Evolutionary conservation across 2,797 vertebrate genomes (phyloP), one percentile per base, ranked within the genome.

Genomic region (Sebastes cheni): DNA sequence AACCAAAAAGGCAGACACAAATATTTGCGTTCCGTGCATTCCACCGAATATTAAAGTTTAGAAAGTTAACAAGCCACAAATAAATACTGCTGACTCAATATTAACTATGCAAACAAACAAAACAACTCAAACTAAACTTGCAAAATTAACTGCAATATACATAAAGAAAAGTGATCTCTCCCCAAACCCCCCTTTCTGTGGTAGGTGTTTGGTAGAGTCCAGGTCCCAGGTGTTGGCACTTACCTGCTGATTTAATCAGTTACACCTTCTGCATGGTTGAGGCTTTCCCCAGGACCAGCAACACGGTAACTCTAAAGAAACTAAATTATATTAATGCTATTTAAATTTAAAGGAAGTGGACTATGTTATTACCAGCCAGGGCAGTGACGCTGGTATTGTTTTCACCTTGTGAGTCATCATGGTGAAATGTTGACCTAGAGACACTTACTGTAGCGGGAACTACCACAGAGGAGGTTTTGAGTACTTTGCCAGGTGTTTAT

Each of bases 1-100:
- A 42, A 42, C 14, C 39, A 42, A 42, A 42, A 42, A 42, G 39
- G 39, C 39, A 1, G 1, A 42, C 39, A 16, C 0, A 2, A 42
- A 16, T 42, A 42, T 42, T 16, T 42, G 0, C 0, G 0, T 42
- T 42, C 39, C 6, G 6, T 42, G 14, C 14, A 42, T 42, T 0
- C 6, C 39, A 7, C 12, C 36, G 1, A 13, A 39, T 1, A 39
- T 13, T 36, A 0, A 39, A 39, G 36, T 39, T 39, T 39, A 0
- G 0, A 39, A 39, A 39, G 4, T 39, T 39, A 39, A 39, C 36
- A 39, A 39, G 4, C 36, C 4, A 13, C 20, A 64, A 64, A n/a
- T 39, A 66, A 42, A 25, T 20, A 66, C 39, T 6, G 27, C 8
- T 46, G 6, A 67, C 1, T 67, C 23, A 46, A 46, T 46, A 46